Percentiles rank a stretch among this genome's conserved stretches.
Evolutionary conservation across 30 jellyfish, hydroid and myxozoan genomes (phyloP).

Genomic region (Cassiopea andromeda): DNA sequence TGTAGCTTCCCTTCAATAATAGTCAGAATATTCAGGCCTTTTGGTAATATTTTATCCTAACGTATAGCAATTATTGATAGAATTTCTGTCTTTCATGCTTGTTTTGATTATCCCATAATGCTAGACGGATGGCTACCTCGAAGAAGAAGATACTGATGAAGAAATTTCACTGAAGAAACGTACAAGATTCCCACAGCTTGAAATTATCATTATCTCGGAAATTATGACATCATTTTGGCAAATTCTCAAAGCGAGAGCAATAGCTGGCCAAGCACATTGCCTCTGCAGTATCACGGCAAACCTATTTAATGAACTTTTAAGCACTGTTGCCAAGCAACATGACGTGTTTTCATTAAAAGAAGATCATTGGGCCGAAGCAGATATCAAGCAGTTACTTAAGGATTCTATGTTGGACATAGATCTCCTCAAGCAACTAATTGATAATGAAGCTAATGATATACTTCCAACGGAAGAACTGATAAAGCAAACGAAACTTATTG

Average conservation of each 20-base stretch:
- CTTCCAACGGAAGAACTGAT: conserved; percentile 42
- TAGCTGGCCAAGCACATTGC: neutral
- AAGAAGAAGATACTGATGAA: conserved; percentile 3
- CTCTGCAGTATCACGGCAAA: conserved; percentile 4
- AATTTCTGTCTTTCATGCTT: neutral
- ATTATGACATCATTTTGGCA: conserved; percentile 38
- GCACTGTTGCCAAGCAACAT: conserved; percentile 33
- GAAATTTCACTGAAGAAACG: neutral
- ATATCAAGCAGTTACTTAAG: conserved; percentile 53
- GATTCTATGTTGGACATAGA: conserved; percentile 72
- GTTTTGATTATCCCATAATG: neutral
- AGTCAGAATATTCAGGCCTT: no score
- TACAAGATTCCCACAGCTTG: conserved; percentile 35
- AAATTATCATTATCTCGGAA: conserved; percentile 61
- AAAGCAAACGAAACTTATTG: conserved; percentile 37
- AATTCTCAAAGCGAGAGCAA: neutral
- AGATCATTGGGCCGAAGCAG: conserved; percentile 68
- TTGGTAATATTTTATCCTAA: neutral
- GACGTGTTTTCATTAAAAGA: conserved; percentile 27
- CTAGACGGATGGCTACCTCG: conserved; percentile 22
- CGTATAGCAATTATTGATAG: neutral
- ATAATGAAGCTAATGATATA: conserved; percentile 27
- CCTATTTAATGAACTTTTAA: conserved; percentile 37
- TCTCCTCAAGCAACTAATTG: conserved; percentile 26
- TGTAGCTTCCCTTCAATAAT: no score